Conservation (phyloP, 1,140 invertebrate species). For the Eueides isabella region DNA sequence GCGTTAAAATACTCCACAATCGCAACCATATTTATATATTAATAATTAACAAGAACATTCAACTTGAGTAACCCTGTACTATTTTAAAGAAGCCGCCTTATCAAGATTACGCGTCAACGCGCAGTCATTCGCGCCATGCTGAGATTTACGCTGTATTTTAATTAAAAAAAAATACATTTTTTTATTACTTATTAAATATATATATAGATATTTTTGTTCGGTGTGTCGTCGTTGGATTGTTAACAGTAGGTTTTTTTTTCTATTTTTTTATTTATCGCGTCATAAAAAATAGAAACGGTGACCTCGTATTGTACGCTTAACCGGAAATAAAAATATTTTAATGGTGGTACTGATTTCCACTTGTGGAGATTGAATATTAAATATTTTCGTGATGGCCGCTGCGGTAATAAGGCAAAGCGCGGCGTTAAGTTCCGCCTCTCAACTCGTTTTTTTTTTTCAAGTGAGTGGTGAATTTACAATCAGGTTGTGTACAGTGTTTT, state of each 20-base stretch:
- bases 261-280: background rate
- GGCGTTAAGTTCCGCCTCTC: too few relatives aligned
- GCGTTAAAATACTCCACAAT: too few relatives aligned
- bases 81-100: constrained; percentile 23
- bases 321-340: too few relatives aligned
- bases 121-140: constrained; percentile 26
- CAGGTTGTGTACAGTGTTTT: too few relatives aligned
- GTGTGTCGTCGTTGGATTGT: constrained; percentile 2
- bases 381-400: too few relatives aligned
- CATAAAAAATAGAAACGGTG: background rate
- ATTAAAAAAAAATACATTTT: constrained; percentile 11
- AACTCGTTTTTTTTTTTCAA: too few relatives aligned
- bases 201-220: background rate
- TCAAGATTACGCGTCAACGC: constrained; percentile 20
- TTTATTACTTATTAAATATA: too few relatives aligned
- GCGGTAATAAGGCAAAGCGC: too few relatives aligned
- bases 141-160: constrained; percentile 29
- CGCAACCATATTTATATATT: background rate
- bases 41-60: background rate
- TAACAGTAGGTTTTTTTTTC: constrained; percentile 23
- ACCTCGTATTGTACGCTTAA: too few relatives aligned
- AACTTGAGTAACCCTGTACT: constrained; percentile 17
- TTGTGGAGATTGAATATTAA: too few relatives aligned
- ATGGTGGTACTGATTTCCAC: too few relatives aligned
- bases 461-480: too few relatives aligned